Evolutionary conservation across 2,888 invertebrate genomes (phyloP).

Genomic region (Orthonevra nobilis): DNA sequence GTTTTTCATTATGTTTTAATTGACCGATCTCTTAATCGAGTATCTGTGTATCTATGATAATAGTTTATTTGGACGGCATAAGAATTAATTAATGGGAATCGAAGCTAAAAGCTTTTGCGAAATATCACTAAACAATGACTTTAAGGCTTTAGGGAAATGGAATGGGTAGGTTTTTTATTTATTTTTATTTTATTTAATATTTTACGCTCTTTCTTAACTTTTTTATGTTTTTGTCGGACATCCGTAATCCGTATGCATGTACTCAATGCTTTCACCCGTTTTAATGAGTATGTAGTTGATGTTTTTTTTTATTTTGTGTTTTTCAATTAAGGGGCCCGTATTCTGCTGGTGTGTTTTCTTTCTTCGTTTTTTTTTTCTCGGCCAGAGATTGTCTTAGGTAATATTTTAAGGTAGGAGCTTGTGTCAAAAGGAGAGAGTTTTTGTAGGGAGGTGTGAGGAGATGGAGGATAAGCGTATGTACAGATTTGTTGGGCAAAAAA

Average conservation of each 20-base stretch:
- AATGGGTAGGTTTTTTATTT: too few relatives aligned
- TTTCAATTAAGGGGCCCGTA: constrained; percentile 55
- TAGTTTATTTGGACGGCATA: constrained; percentile 11
- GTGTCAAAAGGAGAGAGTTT: constrained; percentile 58
- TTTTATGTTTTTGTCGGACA: constrained; percentile 2
- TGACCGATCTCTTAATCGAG: constrained; percentile 46
- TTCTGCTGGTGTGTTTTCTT: constrained; percentile 27
- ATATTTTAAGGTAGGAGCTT: constrained; percentile 53
- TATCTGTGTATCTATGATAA: constrained; percentile 46
- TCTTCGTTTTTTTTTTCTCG: constrained; percentile 2
- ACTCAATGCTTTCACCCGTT: constrained; percentile 51
- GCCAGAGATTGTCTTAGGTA: constrained; percentile 54
- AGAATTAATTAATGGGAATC: too few relatives aligned
- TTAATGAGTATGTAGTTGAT: constrained; percentile 51
- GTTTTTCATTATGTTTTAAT: constrained; percentile 56
- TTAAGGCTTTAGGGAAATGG: too few relatives aligned
- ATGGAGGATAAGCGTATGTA: too few relatives aligned
- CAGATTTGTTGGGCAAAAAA: constrained; percentile 26
- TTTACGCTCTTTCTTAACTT: too few relatives aligned
- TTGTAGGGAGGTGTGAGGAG: constrained; percentile 14
- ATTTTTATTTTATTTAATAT: too few relatives aligned
- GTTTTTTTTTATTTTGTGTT: constrained; percentile 22
- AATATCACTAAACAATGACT: constrained; percentile 20
- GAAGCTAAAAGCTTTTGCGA: constrained; percentile 45
- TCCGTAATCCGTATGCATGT: constrained; percentile 7